These are phyloP conservation scores for Pimephales promelas DNA, from an alignment of 2,113 vertebrate genomes.

Conservation along the genomic window DNA sequence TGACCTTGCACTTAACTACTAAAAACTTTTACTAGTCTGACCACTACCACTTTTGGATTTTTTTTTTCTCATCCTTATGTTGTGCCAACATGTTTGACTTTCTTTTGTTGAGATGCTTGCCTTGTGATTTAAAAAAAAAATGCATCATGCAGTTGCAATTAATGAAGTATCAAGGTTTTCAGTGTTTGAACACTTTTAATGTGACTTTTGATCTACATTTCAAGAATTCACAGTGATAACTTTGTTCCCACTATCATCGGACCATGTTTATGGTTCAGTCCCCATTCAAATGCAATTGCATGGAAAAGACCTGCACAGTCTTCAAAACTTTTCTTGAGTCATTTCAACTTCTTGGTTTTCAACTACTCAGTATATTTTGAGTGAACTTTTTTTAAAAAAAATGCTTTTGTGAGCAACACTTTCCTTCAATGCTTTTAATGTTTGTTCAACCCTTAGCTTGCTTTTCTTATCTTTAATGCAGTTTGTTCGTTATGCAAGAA, in stretches of 20 bases:
- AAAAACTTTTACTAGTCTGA: background rate
- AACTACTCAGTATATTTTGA: background rate
- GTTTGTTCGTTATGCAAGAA: constrained; percentile 8
- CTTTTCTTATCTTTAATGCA: background rate
- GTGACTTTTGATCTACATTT: background rate
- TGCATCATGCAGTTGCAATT: background rate
- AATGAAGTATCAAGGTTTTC: background rate
- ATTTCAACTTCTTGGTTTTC: background rate
- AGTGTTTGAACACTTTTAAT: background rate
- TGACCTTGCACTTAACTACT: background rate
- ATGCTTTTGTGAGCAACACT: background rate
- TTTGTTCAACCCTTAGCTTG: background rate
- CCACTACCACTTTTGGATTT: background rate
- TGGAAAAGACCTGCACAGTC: background rate
- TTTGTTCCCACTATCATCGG: background rate
- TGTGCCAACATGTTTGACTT: background rate
- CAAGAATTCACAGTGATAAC: too few relatives aligned
- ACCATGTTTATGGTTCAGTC: too few relatives aligned
- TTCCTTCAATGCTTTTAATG: background rate
- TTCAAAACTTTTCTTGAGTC: background rate
- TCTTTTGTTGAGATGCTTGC: too few relatives aligned
- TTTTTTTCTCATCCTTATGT: background rate
- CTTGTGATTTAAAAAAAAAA: background rate
- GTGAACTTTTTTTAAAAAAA: background rate
- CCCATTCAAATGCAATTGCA: background rate